Evolutionary conservation across 1,140 invertebrate species (phyloP).

Genomic region (Eriocheir sinensis): DNA sequence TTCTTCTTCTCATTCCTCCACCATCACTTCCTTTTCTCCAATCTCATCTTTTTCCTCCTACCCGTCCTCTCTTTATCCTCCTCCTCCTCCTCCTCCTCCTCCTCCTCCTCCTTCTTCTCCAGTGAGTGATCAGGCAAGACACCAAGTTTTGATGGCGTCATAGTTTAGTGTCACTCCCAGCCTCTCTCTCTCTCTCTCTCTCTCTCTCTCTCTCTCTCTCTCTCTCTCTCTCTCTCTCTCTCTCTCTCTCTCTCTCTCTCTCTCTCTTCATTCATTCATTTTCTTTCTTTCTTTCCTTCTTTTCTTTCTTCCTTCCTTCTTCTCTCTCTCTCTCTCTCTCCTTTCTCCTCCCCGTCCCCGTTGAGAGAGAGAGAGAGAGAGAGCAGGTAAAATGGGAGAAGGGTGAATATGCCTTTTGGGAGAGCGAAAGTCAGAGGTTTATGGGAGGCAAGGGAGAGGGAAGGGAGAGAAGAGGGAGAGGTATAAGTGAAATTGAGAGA

Average conservation of each 20-base stretch:
- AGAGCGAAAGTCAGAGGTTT: too few relatives aligned
- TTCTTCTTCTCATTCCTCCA: background rate
- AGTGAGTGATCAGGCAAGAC: background rate
- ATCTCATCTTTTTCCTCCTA: background rate
- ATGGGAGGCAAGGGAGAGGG: too few relatives aligned
- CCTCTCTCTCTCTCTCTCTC: background rate
- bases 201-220: background rate
- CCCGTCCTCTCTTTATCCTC: background rate
- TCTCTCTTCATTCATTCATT: too few relatives aligned
- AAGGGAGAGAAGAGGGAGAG: too few relatives aligned
- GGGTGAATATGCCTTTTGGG: too few relatives aligned
- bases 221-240: background rate
- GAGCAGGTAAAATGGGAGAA: too few relatives aligned
- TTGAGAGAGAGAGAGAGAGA: too few relatives aligned
- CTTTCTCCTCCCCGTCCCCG: background rate
- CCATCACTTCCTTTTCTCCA: background rate
- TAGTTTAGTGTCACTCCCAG: background rate
- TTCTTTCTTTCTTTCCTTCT: background rate
- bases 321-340: background rate
- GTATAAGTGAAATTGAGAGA: too few relatives aligned
- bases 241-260: background rate
- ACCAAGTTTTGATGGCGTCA: background rate
- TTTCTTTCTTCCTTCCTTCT: conserved; percentile 3
- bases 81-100: conserved; percentile 38
- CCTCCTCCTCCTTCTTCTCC: too few relatives aligned